Percentiles rank a stretch among this genome's conserved stretches.
Evolutionary conservation across 2,797 vertebrate species (phyloP).

Genomic region (Danio kyathit): DNA sequence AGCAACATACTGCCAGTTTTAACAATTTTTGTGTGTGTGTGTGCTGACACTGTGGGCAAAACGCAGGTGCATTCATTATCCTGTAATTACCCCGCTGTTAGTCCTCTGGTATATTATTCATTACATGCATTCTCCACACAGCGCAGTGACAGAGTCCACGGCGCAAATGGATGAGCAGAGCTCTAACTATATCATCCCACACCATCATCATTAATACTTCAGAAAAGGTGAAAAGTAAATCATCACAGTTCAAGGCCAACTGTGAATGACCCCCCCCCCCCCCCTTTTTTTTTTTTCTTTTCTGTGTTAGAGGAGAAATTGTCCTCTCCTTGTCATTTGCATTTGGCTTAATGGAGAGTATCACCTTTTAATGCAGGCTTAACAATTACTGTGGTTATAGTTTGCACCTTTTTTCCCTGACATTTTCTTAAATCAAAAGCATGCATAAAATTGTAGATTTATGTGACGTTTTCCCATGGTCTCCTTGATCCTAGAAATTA

Average conservation of each 20-base stretch:
- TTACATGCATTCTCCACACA: slow-evolving; percentile 71
- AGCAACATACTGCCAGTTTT: slow-evolving; percentile 62
- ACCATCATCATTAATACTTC: slow-evolving; percentile 72
- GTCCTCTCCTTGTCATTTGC: slow-evolving; percentile 38
- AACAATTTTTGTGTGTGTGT: slow-evolving; percentile 42
- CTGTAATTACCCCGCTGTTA: slow-evolving; percentile 83
- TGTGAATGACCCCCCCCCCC: slow-evolving; percentile 64
- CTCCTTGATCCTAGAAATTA: background rate
- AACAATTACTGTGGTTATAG: background rate
- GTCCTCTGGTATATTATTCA: slow-evolving; percentile 80
- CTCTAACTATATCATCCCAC: slow-evolving; percentile 65
- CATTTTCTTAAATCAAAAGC: background rate
- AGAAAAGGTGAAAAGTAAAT: slow-evolving; percentile 66
- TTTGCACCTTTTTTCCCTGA: background rate
- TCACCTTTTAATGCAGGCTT: slow-evolving; percentile 8
- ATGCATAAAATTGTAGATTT: background rate
- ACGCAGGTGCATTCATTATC: slow-evolving; percentile 84
- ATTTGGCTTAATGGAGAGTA: slow-evolving; percentile 26
- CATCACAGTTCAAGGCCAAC: slow-evolving; percentile 72
- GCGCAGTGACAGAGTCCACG: slow-evolving; percentile 70
- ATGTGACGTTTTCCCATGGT: background rate
- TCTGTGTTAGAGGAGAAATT: slow-evolving; percentile 46
- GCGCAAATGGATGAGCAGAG: slow-evolving; percentile 71
- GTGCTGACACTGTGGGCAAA: slow-evolving; percentile 77
- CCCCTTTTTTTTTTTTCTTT: background rate